phyloP scores from a whole-genome alignment of 37 sponge, comb jelly and placozoan species.

The Halisarca cf. caerulea region DNA sequence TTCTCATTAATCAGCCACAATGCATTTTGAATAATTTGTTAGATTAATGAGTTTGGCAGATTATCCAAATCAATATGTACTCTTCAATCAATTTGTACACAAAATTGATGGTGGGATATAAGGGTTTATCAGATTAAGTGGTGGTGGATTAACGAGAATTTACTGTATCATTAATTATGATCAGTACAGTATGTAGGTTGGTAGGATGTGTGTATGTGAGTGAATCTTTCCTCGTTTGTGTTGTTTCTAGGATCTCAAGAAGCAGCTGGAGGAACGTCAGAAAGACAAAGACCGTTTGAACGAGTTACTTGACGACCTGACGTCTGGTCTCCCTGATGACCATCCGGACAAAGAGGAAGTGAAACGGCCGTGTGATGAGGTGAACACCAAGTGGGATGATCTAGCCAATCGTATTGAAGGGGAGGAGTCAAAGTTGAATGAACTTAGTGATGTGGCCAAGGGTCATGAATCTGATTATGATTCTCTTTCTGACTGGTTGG shows the following conservation, averaged over 20 bases:
- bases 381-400: slow-evolving; percentile 32
- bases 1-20: too few relatives aligned
- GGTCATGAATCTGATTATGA: slow-evolving; percentile 40
- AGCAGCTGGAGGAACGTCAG: slow-evolving; percentile 8
- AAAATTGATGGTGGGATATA: too few relatives aligned
- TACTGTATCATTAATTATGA: not conserved
- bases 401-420: slow-evolving; percentile 31
- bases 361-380: slow-evolving; percentile 23
- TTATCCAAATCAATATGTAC: too few relatives aligned
- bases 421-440: slow-evolving; percentile 29
- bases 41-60: too few relatives aligned
- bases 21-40: too few relatives aligned
- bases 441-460: slow-evolving; percentile 32
- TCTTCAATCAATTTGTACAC: too few relatives aligned
- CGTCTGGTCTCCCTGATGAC: slow-evolving; percentile 29
- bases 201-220: not conserved
- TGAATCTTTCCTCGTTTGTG: not conserved
- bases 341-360: slow-evolving; percentile 25
- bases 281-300: slow-evolving; percentile 30
- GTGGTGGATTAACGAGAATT: too few relatives aligned
- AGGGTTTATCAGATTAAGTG: too few relatives aligned
- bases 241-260: slow-evolving; percentile 40
- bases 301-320: slow-evolving; percentile 24
- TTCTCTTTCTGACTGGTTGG: slow-evolving; percentile 49
- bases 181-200: not conserved